Percentiles rank a stretch among this genome's conserved stretches.
Evolutionary conservation across 2,113 vertebrate genomes (phyloP).

Genomic region (Oreamnos americanus): DNA sequence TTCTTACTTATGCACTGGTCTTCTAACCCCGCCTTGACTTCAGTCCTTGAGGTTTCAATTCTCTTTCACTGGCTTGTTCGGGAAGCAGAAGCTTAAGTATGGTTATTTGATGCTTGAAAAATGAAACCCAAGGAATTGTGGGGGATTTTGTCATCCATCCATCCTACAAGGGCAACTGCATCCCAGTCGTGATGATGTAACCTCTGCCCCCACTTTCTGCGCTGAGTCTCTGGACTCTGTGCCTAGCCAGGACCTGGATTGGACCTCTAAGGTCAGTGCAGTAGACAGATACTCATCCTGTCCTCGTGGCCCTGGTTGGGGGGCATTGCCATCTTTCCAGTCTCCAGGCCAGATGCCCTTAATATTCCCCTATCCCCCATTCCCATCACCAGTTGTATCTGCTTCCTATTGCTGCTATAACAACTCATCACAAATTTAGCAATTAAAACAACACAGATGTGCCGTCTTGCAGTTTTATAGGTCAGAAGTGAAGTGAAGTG

Average conservation of each 20-base stretch:
- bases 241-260: background rate
- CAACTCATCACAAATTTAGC: background rate
- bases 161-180: background rate
- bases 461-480: background rate
- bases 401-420: background rate
- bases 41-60: background rate
- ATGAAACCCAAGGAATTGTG: background rate
- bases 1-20: background rate
- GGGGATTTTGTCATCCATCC: background rate
- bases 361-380: background rate
- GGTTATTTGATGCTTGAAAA: background rate
- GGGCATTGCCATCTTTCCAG: background rate
- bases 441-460: background rate
- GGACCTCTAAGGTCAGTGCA: background rate
- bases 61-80: conserved; percentile 6
- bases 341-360: background rate
- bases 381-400: background rate
- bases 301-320: background rate
- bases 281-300: background rate
- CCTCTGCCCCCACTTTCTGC: background rate
- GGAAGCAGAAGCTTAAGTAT: background rate
- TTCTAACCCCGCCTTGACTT: background rate
- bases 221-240: background rate
- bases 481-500: background rate
- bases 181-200: background rate